phyloP scores from a whole-genome alignment of 2,888 invertebrate genomes.

The Euplexia lucipara region DNA sequence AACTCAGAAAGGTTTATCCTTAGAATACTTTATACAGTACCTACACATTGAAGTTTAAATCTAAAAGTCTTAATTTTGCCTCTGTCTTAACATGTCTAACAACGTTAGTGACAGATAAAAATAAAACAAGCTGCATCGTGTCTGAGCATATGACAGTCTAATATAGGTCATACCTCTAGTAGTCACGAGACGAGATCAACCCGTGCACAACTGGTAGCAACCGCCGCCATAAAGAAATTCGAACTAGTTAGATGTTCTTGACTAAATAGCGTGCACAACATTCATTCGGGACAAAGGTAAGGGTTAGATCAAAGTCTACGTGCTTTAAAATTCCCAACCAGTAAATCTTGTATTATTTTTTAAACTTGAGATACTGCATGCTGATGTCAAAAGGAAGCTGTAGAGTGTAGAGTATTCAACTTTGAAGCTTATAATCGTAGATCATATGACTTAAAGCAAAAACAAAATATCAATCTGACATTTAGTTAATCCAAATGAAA shows the following conservation, averaged over 20 bases:
- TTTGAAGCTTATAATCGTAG: slow-evolving; percentile 11
- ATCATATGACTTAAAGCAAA: slow-evolving; percentile 3
- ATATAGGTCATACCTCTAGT: slow-evolving; percentile 58
- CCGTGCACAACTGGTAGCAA: slow-evolving; percentile 57
- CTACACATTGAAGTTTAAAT: background rate
- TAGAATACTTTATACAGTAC: no score
- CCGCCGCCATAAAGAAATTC: slow-evolving; percentile 43
- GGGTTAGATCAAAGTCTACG: slow-evolving; percentile 51
- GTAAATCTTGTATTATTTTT: slow-evolving; percentile 16
- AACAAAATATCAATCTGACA: background rate
- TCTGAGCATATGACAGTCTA: slow-evolving; percentile 54
- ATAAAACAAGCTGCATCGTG: slow-evolving; percentile 60
- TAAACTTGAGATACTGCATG: background rate
- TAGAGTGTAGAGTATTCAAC: background rate
- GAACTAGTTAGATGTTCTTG: slow-evolving; percentile 57
- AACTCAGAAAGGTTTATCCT: no score
- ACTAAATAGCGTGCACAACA: slow-evolving; percentile 43
- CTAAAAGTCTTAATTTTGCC: background rate
- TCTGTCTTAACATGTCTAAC: slow-evolving; percentile 28
- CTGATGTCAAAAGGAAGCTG: background rate
- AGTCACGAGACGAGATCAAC: slow-evolving; percentile 52
- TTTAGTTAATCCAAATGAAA: slow-evolving; percentile 11
- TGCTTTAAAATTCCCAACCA: slow-evolving; percentile 23
- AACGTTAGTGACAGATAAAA: slow-evolving; percentile 50
- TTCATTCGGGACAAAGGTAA: slow-evolving; percentile 45